Evolutionary conservation across 2,113 vertebrate genomes (phyloP).

Genomic region (Alces alces): DNA sequence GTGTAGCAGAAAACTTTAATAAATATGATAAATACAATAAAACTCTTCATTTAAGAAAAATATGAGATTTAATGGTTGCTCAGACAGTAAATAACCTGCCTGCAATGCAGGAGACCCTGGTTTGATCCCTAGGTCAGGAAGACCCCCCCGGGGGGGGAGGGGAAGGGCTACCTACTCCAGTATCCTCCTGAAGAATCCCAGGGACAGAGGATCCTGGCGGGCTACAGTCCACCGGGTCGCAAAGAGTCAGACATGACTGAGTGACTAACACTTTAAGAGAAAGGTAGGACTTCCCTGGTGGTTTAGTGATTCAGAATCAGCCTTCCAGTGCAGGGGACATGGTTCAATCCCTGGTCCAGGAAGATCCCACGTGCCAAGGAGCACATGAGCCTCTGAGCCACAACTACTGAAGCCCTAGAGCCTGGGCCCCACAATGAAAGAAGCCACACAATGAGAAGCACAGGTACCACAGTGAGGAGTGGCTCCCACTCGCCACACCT

Average conservation of each 20-base stretch:
- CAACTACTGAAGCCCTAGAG: background rate
- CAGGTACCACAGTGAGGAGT: accelerated
- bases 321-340: background rate
- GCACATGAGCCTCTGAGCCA: background rate
- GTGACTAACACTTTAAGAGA: background rate
- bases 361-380: background rate
- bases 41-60: background rate
- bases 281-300: background rate
- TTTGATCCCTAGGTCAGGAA: background rate
- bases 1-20: background rate
- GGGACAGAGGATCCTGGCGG: background rate
- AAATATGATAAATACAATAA: background rate
- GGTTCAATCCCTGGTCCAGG: background rate
- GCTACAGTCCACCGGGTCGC: background rate
- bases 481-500: background rate
- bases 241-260: background rate
- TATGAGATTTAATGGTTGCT: background rate
- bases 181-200: background rate
- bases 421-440: background rate
- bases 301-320: background rate
- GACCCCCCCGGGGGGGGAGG: background rate
- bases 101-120: background rate
- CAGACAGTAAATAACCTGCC: background rate
- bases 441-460: background rate
- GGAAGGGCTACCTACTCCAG: background rate